These are phyloP conservation scores for Cephus runcator DNA, from an alignment of 2,888 invertebrate species.

Conservation along the genomic window DNA sequence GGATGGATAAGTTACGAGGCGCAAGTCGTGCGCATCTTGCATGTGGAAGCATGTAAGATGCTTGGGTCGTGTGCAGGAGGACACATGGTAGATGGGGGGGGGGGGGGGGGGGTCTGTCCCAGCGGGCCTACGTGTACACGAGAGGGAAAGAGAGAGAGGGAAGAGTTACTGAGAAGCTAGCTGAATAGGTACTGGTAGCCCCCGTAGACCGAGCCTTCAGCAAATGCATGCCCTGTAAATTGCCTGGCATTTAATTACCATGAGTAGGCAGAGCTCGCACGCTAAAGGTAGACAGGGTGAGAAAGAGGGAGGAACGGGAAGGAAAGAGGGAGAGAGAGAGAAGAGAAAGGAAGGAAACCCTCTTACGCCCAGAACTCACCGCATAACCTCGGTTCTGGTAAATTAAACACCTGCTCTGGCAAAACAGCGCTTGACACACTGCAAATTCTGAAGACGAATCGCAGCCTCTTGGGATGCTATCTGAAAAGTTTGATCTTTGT, in stretches of 20 bases:
- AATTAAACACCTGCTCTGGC: conserved; percentile 56
- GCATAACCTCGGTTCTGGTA: conserved; percentile 44
- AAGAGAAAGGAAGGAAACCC: not conserved
- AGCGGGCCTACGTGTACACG: not conserved
- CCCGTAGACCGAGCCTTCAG: conserved; percentile 39
- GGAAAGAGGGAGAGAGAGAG: not conserved
- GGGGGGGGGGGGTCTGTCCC: too few relatives aligned
- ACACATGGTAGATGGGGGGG: not conserved
- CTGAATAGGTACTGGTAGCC: conserved; percentile 12
- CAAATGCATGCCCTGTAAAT: conserved; percentile 59
- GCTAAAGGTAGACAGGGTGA: conserved; percentile 41
- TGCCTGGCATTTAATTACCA: conserved; percentile 64
- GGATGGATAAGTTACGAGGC: conserved; percentile 42
- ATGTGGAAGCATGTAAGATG: not conserved
- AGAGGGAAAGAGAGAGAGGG: too few relatives aligned
- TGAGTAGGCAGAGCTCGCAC: conserved; percentile 56
- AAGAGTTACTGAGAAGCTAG: not conserved
- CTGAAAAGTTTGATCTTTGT: not conserved
- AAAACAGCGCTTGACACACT: conserved; percentile 32
- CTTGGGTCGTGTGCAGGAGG: not conserved
- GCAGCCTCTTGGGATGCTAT: not conserved
- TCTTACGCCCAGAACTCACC: conserved; percentile 32
- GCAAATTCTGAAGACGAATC: not conserved
- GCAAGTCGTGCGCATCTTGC: conserved; percentile 37
- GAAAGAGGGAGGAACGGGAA: not conserved